phyloP scores from a whole-genome alignment of 1,140 invertebrate genomes.

The Lordiphosa stackelbergi region DNA sequence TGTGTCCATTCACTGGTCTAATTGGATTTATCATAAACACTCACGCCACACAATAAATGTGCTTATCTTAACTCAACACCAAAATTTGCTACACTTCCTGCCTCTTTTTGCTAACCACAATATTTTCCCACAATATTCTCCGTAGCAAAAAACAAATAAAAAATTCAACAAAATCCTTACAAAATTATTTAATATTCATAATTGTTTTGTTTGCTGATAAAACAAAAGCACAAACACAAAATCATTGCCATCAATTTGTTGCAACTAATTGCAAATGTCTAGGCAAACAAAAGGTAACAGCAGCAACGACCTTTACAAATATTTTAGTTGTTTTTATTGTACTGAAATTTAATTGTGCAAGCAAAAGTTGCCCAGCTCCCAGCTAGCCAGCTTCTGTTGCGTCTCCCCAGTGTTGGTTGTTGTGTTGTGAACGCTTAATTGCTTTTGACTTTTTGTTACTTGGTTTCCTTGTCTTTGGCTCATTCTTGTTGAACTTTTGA shows the following conservation, averaged over 20 bases:
- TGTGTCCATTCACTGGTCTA: too few species aligned
- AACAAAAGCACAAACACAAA: slow-evolving; percentile 27
- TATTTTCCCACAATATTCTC: too few species aligned
- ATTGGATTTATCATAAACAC: too few species aligned
- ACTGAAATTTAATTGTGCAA: slow-evolving; percentile 58
- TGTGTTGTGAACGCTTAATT: slow-evolving; percentile 53
- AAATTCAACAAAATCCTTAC: neutral
- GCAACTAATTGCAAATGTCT: slow-evolving; percentile 60
- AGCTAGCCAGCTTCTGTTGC: slow-evolving; percentile 25
- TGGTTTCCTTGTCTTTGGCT: slow-evolving; percentile 47
- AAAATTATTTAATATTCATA: slow-evolving; percentile 37
- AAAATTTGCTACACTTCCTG: neutral
- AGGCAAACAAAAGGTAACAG: slow-evolving; percentile 40
- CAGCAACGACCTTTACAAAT: slow-evolving; percentile 40
- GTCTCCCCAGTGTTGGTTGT: slow-evolving; percentile 14
- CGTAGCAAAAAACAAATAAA: neutral
- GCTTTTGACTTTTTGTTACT: slow-evolving; percentile 51
- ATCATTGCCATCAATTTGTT: slow-evolving; percentile 59
- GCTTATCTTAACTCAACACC: too few species aligned
- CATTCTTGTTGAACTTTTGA: slow-evolving; percentile 49
- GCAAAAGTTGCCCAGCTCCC: slow-evolving; percentile 50
- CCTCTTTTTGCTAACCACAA: neutral
- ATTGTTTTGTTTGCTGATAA: slow-evolving; percentile 31
- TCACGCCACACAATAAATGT: too few species aligned
- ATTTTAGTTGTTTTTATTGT: slow-evolving; percentile 11